Base-by-base conservation (phyloP, 2,797 vertebrate species). In the Semotilus atromaculatus region DNA sequence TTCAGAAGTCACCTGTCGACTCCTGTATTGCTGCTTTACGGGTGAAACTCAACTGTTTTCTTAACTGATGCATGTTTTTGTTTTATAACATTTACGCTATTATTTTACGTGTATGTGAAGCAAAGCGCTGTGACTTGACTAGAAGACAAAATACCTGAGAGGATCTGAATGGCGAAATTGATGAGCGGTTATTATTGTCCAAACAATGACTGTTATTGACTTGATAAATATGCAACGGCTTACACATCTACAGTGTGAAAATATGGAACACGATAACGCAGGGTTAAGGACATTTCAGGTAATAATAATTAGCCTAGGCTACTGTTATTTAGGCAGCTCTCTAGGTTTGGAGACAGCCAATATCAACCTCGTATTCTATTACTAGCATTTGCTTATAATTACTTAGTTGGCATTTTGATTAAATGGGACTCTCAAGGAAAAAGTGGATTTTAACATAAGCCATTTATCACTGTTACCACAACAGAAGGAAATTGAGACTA, bases 401-500 rank as follows among this genome's bases (percentile, higher is more conserved):
- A 73, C 14, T 21, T 60, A 26, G 62, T 34, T 83, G 62, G 73
- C 26, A 55, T 68, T 76, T 55, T 81, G 60, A 70, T 85, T 73
- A 53, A 81, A 86, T 75, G 68, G 58, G 26, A 86, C 45, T 58
- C 60, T 34, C 71, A 64, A 48, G 80, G 55, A 82, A 82, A 76
- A 68, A 67, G 72, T 67, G 71, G 53, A 43, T 70, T 87, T 51
- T 67, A 86, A 84, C 83, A 40, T 67, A 79, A 81, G 40, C 58
- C 40, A 82, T 86, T 55, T 29, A 84, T 86, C 73, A 67, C 45
- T 40, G 75, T 76, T 60, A 70, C 38, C 68, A 45, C 73, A 75
- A 81, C 36, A 67, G 43, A 66, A 40, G 62, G 62, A 85, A 88
- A 86, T 86, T 82, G 81, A 78, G 76, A 40, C 68, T 76, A 84